These are phyloP conservation scores for Melinopterus prodromus DNA, from an alignment of 2,888 invertebrate genomes.

Conservation along the genomic window DNA sequence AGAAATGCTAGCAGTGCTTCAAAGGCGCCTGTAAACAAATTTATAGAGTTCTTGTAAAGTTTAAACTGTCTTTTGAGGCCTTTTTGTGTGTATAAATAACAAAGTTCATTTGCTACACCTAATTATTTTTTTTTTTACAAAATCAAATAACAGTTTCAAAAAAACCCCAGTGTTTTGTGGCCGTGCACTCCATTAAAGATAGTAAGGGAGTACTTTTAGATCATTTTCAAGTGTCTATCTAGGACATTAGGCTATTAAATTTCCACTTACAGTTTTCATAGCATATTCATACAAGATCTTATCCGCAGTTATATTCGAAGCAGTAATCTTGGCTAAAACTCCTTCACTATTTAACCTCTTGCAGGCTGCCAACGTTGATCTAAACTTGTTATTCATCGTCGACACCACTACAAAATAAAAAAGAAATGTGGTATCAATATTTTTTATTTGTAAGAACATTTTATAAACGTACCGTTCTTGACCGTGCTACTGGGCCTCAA, in stretches of 20 bases:
- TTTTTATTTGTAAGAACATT: conserved; percentile 43
- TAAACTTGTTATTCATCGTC: conserved; percentile 91
- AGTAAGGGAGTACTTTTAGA: conserved; percentile 9
- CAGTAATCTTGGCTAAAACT: conserved; percentile 77
- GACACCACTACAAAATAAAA: conserved; percentile 75
- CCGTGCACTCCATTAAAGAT: no score
- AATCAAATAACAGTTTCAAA: no score
- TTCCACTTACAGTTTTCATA: conserved; percentile 85
- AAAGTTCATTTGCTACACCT: no score
- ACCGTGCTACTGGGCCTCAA: conserved; percentile 92
- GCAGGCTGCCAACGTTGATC: conserved; percentile 85
- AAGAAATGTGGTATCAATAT: not conserved
- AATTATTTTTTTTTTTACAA: no score
- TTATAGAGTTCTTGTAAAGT: no score
- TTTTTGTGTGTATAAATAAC: no score
- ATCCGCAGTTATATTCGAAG: conserved; percentile 84
- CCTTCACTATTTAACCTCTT: conserved; percentile 84
- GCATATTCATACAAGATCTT: conserved; percentile 97
- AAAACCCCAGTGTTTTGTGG: no score
- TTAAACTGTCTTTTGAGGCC: no score
- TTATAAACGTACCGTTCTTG: conserved; percentile 73
- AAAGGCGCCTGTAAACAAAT: no score
- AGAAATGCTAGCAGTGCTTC: no score
- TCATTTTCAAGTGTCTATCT: conserved; percentile 5
- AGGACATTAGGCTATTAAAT: not conserved